Evolutionary conservation across 2,797 vertebrate genomes (phyloP).

Genomic region (Myoxocephalus aenaeus): DNA sequence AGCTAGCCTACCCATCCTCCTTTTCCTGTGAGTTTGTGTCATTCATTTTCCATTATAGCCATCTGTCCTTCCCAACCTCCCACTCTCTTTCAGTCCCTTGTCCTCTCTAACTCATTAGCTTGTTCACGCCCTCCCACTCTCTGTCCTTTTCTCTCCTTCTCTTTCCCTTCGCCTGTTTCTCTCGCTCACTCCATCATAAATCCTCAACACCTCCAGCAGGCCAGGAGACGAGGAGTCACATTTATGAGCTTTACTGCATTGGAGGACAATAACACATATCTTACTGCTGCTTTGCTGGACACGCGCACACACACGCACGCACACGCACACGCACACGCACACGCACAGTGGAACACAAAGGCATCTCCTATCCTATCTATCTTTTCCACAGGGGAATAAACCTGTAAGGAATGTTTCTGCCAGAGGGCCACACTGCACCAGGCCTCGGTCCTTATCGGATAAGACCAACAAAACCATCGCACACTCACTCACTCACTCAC

Average conservation of each 20-base stretch:
- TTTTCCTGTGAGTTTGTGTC: conserved; percentile 11
- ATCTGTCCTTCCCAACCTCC: conserved; percentile 47
- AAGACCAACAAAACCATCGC: conserved; percentile 21
- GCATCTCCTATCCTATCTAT: conserved; percentile 45
- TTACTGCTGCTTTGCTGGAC: conserved; percentile 4
- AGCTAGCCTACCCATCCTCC: conserved; percentile 19
- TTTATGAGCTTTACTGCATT: conserved; percentile 73
- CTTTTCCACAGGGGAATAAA: conserved; percentile 63
- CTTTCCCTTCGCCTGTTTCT: conserved; percentile 24
- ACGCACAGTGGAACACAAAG: conserved; percentile 41
- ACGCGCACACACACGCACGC: conserved; percentile 9
- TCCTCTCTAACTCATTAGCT: conserved; percentile 66
- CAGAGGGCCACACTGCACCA: conserved; percentile 32
- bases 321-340: not conserved
- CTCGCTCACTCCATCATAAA: conserved; percentile 71
- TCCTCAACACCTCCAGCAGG: conserved; percentile 68
- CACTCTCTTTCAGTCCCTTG: conserved; percentile 46
- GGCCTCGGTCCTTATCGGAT: conserved; percentile 33
- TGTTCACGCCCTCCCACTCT: conserved; percentile 57
- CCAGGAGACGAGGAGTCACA: conserved; percentile 66
- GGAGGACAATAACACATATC: conserved; percentile 72
- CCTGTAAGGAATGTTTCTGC: conserved; percentile 24
- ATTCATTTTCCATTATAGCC: conserved; percentile 40
- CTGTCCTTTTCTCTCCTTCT: conserved; percentile 42
- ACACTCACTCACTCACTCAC: not conserved